Evolutionary conservation across 2,888 invertebrate genomes (phyloP).

Genomic region (Mesorhabditis sp.): DNA sequence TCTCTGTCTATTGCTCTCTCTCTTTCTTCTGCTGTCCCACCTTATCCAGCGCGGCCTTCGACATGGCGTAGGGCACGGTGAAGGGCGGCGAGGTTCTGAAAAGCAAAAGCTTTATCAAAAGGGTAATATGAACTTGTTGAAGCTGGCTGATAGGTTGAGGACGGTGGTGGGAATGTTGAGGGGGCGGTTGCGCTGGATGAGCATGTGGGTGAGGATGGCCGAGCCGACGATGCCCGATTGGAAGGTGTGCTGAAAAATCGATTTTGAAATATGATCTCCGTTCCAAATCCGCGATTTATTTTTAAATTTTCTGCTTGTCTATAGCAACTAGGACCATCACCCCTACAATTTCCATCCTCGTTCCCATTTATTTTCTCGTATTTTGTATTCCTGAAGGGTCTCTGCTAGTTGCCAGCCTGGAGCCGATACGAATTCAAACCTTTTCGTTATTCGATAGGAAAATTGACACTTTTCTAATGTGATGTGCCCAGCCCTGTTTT

Average conservation of each 20-base stretch:
- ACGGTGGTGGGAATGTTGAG: background rate
- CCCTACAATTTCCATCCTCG: too few relatives aligned
- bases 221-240: constrained; percentile 5
- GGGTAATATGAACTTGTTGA: background rate
- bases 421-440: too few relatives aligned
- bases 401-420: too few relatives aligned
- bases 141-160: background rate
- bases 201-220: constrained; percentile 2
- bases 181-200: background rate
- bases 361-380: too few relatives aligned
- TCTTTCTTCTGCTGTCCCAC: background rate
- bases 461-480: too few relatives aligned
- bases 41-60: background rate
- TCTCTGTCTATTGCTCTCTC: too few relatives aligned
- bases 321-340: too few relatives aligned
- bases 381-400: too few relatives aligned
- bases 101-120: background rate
- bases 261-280: background rate
- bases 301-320: too few relatives aligned
- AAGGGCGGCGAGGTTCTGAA: background rate
- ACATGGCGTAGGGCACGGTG: background rate
- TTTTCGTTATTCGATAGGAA: too few relatives aligned
- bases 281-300: too few relatives aligned
- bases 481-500: too few relatives aligned
- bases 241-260: constrained; percentile 4